Evolutionary conservation across 2,797 vertebrate genomes (phyloP).

Genomic region (Heterohyrax brucei): DNA sequence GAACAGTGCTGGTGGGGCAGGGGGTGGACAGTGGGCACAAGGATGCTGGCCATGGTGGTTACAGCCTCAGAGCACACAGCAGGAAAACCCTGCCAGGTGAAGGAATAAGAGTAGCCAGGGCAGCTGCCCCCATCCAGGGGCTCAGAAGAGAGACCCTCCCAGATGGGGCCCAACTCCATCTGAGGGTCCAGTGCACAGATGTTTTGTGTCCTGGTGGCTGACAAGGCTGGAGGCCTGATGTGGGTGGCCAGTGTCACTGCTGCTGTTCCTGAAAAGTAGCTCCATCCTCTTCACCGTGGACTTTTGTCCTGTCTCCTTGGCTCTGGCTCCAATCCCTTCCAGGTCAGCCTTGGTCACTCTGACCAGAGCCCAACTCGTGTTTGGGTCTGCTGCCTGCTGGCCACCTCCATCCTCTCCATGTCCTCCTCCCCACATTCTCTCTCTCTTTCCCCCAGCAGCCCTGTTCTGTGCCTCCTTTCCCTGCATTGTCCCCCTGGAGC

Average conservation of each 20-base stretch:
- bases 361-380: background rate
- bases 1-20: no score
- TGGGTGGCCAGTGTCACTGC: background rate
- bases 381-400: background rate
- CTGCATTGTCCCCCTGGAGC: no score
- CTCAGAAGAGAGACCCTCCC: background rate
- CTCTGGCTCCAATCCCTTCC: background rate
- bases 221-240: background rate
- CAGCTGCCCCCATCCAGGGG: background rate
- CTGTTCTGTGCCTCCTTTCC: background rate
- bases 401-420: no score
- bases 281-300: background rate
- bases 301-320: background rate
- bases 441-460: background rate
- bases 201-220: background rate
- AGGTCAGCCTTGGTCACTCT: background rate
- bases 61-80: background rate
- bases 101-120: no score
- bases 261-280: background rate
- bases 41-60: accelerated
- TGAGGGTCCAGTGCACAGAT: background rate
- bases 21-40: accelerated
- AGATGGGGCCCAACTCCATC: background rate
- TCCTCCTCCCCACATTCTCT: no score
- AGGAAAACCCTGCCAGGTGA: background rate